These are phyloP conservation scores for Trisateles emortualis DNA, from an alignment of 2,888 invertebrate species.

Conservation along the genomic window DNA sequence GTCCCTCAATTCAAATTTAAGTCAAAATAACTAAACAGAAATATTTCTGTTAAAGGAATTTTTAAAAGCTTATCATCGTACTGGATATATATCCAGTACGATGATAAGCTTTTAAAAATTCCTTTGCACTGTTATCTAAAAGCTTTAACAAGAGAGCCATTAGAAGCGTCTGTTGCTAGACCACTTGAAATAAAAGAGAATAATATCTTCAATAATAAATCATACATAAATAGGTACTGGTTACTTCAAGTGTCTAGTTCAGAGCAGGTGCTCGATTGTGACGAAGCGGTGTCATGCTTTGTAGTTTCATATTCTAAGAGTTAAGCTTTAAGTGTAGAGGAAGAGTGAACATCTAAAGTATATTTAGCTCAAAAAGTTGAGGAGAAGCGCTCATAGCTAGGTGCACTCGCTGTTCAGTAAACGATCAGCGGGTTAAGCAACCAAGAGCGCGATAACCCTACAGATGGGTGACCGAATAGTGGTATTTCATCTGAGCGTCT, in stretches of 20 bases:
- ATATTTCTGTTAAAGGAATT: slow-evolving; percentile 24
- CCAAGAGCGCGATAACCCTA: no score
- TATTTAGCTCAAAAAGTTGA: no score
- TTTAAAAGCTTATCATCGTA: slow-evolving; percentile 25
- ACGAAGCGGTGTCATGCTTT: slow-evolving; percentile 26
- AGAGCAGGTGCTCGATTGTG: slow-evolving; percentile 55
- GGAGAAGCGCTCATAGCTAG: no score
- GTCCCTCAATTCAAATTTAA: background rate
- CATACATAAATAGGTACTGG: slow-evolving; percentile 71
- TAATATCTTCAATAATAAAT: slow-evolving; percentile 69
- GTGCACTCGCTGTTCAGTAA: no score
- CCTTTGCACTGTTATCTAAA: slow-evolving; percentile 34
- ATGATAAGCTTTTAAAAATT: slow-evolving; percentile 27
- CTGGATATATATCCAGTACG: no score
- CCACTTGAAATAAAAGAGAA: slow-evolving; percentile 67
- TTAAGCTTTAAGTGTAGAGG: background rate
- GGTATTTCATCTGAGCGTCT: no score
- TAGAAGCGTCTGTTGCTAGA: slow-evolving; percentile 58
- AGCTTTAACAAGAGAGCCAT: slow-evolving; percentile 61
- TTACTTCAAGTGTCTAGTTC: slow-evolving; percentile 59
- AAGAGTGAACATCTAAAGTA: background rate
- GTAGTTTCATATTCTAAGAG: slow-evolving; percentile 12
- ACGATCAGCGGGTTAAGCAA: no score
- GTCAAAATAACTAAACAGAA: slow-evolving; percentile 5
- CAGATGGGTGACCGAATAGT: no score